A percentile compares a stretch with the other conserved stretches of the same genome.
Evolutionary conservation across 1,140 invertebrate species (phyloP).

Genomic region (Drosophila kurseongensis): DNA sequence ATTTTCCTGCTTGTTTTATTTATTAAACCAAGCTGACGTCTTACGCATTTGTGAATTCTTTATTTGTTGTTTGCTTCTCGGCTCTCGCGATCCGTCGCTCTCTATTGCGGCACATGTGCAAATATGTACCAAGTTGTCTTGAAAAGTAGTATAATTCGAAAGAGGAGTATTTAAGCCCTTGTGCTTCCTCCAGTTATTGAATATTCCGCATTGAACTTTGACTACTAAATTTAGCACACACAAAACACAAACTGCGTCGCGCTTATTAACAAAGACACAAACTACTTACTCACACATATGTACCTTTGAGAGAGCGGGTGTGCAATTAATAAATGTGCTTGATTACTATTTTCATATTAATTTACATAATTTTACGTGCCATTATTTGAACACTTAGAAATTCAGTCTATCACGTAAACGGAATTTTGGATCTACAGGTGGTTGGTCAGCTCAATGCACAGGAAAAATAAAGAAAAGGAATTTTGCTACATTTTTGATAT

Average conservation of each 20-base stretch:
- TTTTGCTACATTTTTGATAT: too few species aligned
- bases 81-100: background rate
- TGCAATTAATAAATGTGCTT: conserved; percentile 57
- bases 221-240: conserved; percentile 70
- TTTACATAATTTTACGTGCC: conserved; percentile 74
- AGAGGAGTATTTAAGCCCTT: conserved; percentile 30
- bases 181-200: conserved; percentile 43
- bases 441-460: background rate
- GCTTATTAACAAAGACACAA: conserved; percentile 67
- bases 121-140: conserved; percentile 32
- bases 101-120: conserved; percentile 29
- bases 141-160: conserved; percentile 30
- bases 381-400: conserved; percentile 58
- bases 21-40: conserved; percentile 39
- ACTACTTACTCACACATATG: conserved; percentile 40
- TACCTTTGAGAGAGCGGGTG: conserved; percentile 17
- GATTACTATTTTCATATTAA: conserved; percentile 33
- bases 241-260: conserved; percentile 62
- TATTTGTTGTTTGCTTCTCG: conserved; percentile 19
- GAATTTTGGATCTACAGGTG: conserved; percentile 27
- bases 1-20: conserved; percentile 51
- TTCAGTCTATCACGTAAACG: conserved; percentile 54
- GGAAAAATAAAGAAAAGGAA: background rate
- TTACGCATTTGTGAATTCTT: conserved; percentile 36
- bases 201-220: conserved; percentile 66